Base-by-base conservation (phyloP, 1,140 invertebrate species). In the Meteorus sp. region DNA sequence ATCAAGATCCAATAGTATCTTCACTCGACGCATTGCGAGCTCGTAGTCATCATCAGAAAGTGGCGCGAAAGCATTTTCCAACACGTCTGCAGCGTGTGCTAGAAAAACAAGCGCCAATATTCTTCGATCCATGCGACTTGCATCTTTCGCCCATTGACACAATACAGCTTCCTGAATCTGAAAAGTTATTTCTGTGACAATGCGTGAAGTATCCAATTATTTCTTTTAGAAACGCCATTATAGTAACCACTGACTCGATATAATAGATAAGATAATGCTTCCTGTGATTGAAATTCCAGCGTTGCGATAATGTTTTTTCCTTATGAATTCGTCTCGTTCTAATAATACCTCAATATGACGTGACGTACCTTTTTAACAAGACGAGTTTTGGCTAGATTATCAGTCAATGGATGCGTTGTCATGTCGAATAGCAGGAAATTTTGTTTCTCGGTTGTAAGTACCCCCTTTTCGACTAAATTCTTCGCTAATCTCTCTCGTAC, bases 351-450 rank as follows among this genome's bases (percentile, higher is more conserved):
- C n/a, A n/a, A n/a, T n/a, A 37, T 31, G 15, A 25, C 25, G 22
- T 22, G 48, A 39, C 60, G 67, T 78, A 94, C 91, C 86, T 97
- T 97, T 85, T 98, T 98, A 33, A 99, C 94, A 62, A 99, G 86
- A 67, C 96, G 90, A 66, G 90, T 91, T 85, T 99, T 99, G n/a
- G 94, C 89, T 63, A 90, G 85, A 82, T 93, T 93, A 79, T 99
- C 96, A 51, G 93, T 95, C 35, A 99, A 84, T 31, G 98, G 98
- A 87, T 99, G 98, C 65, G 97, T 99, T 20, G 98, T 99, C 97
- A 99, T 99, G 84, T 99, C 98, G 82, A 99, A 99, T 15, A 99
- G 82, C 63, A 99, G 83, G 81, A 99, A 99, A 82, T 99, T 99
- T 82, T 99, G 97, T 84, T 99, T 99, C 81, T 99, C 98, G 51